phyloP scores from a whole-genome alignment of 2,797 vertebrate genomes.

The Neosalanx taihuensis region DNA sequence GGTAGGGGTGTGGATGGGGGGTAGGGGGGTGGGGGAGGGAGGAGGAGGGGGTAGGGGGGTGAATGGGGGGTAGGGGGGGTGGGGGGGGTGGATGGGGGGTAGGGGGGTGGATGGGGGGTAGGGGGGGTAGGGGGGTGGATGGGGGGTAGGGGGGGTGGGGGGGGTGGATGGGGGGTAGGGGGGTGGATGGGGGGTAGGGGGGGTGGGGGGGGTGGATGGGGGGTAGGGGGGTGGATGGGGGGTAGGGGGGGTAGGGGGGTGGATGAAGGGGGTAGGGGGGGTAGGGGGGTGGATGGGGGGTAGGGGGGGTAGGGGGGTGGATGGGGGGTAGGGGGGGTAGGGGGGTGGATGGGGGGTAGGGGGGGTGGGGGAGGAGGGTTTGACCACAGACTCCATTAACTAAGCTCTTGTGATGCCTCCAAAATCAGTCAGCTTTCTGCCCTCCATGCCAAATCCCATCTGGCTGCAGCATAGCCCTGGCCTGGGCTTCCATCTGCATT shows the following conservation, averaged over 20 bases:
- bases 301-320: too few relatives aligned
- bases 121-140: background rate
- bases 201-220: conserved; percentile 1
- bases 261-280: background rate
- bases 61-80: background rate
- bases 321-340: background rate
- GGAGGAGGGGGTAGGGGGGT: too few relatives aligned
- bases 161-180: background rate
- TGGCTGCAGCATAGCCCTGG: too few relatives aligned
- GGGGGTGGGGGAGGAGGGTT: background rate
- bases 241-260: conserved; percentile 6
- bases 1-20: background rate
- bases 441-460: too few relatives aligned
- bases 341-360: background rate
- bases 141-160: background rate
- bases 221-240: background rate
- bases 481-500: too few relatives aligned
- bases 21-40: background rate
- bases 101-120: background rate
- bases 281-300: background rate
- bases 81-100: background rate
- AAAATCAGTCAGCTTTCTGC: too few relatives aligned
- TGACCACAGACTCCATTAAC: too few relatives aligned
- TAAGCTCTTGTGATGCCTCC: too few relatives aligned
- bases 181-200: conserved; percentile 1